Base-by-base conservation (phyloP, 1,140 invertebrate species). In the Lordiphosa stackelbergi region DNA sequence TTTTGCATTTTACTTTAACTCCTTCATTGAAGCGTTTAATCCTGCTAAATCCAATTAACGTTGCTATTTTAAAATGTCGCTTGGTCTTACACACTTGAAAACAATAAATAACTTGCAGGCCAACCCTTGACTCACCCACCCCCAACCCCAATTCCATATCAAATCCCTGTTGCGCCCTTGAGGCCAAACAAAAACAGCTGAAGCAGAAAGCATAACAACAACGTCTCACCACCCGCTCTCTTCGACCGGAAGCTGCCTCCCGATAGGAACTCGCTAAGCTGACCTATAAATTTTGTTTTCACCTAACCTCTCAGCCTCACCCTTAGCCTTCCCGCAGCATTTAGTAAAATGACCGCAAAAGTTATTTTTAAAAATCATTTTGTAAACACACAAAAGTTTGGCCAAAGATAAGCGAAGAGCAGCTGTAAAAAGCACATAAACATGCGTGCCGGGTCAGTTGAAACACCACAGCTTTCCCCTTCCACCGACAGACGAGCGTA, bases 401-500 rank as follows among this genome's bases (percentile, higher is more conserved):
- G 28, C 40, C 11, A 48, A 42, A 83, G 77, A 81, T 81, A 81
- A 83, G 72, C 72, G 43, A 62, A 47, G 38, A 83, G 77, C 77
- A 81, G 77, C 68, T 72, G 71, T 81, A 83, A 83, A 83, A 81
- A 81, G 75, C 71, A 55, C 77, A 81, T 81, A 81, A 81, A 78
- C 74, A 78, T 78, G 74, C 75, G 74, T 78, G 71, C 69, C 54
- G 42, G 62, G 64, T 53, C 55, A 54, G 58, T 54, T 65, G 53
- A 59, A 70, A 62, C 74, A 73, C 16, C 11, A 10, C 31, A 16
- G 9, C 34, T n/a, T 10, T 10, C 41, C 9, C n/a, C 16, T 1
- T 4, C 36, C 40, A n/a, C 22, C 51, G 31, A 35, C 48, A 41
- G 59, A 53, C n/a, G 52, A 68, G 71, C 62, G 68, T 74, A 75